phyloP scores from a whole-genome alignment of 2,113 vertebrate species.

The Lampris incognitus region DNA sequence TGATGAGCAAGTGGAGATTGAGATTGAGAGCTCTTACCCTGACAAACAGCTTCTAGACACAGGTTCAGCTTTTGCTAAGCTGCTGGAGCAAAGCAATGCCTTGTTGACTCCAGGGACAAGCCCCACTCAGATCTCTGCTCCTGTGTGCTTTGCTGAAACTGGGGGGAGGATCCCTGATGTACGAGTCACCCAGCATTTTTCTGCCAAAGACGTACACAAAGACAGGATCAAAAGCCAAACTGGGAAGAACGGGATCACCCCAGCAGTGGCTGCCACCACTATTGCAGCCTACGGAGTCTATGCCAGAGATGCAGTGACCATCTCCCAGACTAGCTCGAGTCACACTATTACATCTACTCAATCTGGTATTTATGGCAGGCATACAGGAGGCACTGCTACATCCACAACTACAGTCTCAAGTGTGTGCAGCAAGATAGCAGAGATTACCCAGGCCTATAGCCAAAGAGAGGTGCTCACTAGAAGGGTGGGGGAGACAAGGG shows the following conservation, averaged over 20 bases:
- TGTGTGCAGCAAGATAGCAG: constrained; percentile 84
- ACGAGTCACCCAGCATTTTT: constrained; percentile 94
- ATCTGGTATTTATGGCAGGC: constrained; percentile 69
- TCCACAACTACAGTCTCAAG: constrained; percentile 78
- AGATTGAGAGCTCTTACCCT: constrained; percentile 78
- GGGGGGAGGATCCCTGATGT: constrained; percentile 89
- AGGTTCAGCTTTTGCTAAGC: constrained; percentile 88
- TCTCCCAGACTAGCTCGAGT: constrained; percentile 80
- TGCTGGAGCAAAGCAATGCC: constrained; percentile 83
- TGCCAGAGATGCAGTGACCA: constrained; percentile 80
- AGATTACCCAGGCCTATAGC: constrained; percentile 84
- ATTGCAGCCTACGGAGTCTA: constrained; percentile 83
- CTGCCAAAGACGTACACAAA: constrained; percentile 88
- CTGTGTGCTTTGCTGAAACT: constrained; percentile 88
- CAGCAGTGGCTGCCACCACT: constrained; percentile 78
- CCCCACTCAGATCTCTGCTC: constrained; percentile 93
- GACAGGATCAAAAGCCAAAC: constrained; percentile 86
- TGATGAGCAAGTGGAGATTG: constrained; percentile 80
- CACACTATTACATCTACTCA: constrained; percentile 78
- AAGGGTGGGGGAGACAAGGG: constrained; percentile 74
- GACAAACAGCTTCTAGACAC: constrained; percentile 93
- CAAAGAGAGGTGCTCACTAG: constrained; percentile 81
- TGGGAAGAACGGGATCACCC: constrained; percentile 80
- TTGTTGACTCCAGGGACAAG: constrained; percentile 93
- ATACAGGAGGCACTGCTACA: constrained; percentile 69